Evolutionary conservation across 2,888 invertebrate genomes (phyloP).

Genomic region (Tetragonisca angustula): DNA sequence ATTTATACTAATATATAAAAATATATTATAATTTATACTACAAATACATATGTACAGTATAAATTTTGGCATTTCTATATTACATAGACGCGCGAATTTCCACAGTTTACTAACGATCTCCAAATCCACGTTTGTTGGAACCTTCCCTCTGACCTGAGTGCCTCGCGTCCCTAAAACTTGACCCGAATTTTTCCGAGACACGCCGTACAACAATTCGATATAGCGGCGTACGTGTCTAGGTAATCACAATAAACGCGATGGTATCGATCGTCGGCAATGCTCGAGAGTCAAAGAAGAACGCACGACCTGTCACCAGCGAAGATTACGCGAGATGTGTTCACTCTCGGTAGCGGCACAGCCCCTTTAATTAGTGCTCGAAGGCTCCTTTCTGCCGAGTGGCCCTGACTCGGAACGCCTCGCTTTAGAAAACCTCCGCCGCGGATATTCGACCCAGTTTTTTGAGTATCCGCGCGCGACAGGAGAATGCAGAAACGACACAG

Average conservation of each 20-base stretch:
- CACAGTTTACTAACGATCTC: neutral
- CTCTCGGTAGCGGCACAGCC: conserved; percentile 20
- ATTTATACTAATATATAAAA: too few species aligned
- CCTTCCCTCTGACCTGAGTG: neutral
- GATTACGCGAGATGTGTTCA: conserved; percentile 42
- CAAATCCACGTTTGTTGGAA: neutral
- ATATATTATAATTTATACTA: neutral
- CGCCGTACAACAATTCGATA: neutral
- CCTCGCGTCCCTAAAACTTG: neutral
- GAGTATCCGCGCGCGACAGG: conserved; percentile 47
- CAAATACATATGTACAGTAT: neutral
- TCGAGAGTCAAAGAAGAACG: conserved; percentile 1
- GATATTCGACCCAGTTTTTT: conserved; percentile 68
- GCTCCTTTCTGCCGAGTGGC: conserved; percentile 45
- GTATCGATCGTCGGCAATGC: neutral
- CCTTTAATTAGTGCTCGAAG: conserved; percentile 61
- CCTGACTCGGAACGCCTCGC: conserved; percentile 43
- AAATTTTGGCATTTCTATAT: neutral
- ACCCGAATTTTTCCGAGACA: neutral
- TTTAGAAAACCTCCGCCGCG: conserved; percentile 61
- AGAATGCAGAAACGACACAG: conserved; percentile 28
- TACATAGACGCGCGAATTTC: neutral
- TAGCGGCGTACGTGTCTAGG: neutral
- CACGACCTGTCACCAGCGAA: conserved; percentile 15
- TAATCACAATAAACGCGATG: neutral